These are phyloP conservation scores for Trididemnum miniatum DNA, from an alignment of 23 tunicate species.

Conservation along the genomic window DNA sequence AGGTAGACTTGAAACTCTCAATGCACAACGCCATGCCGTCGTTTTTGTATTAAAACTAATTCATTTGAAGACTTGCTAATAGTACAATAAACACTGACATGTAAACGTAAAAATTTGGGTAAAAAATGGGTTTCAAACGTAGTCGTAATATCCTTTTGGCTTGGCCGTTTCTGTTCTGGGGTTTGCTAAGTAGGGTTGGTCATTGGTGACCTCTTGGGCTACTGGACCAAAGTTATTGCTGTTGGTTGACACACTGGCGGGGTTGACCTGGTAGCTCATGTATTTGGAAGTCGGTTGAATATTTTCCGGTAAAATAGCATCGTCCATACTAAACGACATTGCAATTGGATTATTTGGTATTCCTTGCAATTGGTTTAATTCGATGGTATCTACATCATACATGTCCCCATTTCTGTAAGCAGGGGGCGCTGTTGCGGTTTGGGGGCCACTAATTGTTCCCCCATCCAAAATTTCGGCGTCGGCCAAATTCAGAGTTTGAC, in stretches of 20 bases:
- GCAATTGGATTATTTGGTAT: not conserved
- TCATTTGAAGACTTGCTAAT: no score
- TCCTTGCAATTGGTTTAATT: not conserved
- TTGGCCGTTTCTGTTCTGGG: slow-evolving; percentile 7
- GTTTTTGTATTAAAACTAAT: no score
- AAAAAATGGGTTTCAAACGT: slow-evolving; percentile 18
- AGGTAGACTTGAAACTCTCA: no score
- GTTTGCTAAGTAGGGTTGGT: slow-evolving; percentile 27
- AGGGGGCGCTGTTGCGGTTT: slow-evolving; percentile 73
- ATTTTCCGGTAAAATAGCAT: slow-evolving; percentile 46
- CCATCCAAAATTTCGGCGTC: slow-evolving; percentile 38
- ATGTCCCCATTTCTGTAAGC: slow-evolving; percentile 52
- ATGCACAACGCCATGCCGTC: no score
- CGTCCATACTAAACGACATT: slow-evolving; percentile 83
- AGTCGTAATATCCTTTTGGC: slow-evolving; percentile 13
- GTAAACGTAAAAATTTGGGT: no score
- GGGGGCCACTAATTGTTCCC: slow-evolving; percentile 18
- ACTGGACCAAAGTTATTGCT: slow-evolving; percentile 1
- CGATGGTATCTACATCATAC: slow-evolving; percentile 37
- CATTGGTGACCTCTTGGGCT: not conserved
- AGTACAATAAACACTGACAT: no score
- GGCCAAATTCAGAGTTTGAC: not conserved
- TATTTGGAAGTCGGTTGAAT: not conserved
- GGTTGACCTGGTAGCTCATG: not conserved
- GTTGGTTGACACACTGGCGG: not conserved